Evolutionary conservation across 2,888 invertebrate species (phyloP).

Genomic region (Conomelus anceps): DNA sequence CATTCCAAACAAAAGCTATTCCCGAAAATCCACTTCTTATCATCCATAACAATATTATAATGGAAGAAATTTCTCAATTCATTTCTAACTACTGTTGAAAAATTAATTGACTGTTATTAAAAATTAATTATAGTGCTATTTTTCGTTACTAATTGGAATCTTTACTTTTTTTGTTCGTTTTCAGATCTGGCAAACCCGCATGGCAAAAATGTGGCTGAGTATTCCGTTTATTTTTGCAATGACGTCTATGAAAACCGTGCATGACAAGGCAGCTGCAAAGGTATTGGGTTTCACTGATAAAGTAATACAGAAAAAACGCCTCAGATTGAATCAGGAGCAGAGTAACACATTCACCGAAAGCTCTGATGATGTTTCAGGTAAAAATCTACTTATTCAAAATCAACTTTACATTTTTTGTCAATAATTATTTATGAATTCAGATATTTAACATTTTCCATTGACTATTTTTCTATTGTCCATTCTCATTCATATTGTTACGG

Average conservation of each 20-base stretch:
- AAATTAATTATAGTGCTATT: too few species aligned
- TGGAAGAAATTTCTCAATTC: too few species aligned
- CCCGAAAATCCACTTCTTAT: too few species aligned
- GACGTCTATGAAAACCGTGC: background rate
- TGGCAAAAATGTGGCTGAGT: background rate
- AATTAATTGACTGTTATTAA: too few species aligned
- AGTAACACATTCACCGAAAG: background rate
- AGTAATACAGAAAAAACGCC: slow-evolving; percentile 15
- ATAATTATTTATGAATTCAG: background rate
- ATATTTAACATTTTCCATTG: background rate
- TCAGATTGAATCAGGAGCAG: background rate
- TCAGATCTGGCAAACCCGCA: background rate
- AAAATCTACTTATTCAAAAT: too few species aligned
- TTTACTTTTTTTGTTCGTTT: background rate
- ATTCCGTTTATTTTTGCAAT: background rate
- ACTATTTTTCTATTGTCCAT: too few species aligned
- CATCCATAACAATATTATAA: too few species aligned
- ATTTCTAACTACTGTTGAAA: too few species aligned
- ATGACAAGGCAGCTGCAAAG: slow-evolving; percentile 7
- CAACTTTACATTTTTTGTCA: too few species aligned
- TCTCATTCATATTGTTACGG: too few species aligned
- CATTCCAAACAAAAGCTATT: too few species aligned
- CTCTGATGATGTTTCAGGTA: background rate
- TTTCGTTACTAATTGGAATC: too few species aligned
- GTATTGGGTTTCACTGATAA: slow-evolving; percentile 7